phyloP scores from a whole-genome alignment of 2,888 invertebrate species.

The Calameuta pallipes region DNA sequence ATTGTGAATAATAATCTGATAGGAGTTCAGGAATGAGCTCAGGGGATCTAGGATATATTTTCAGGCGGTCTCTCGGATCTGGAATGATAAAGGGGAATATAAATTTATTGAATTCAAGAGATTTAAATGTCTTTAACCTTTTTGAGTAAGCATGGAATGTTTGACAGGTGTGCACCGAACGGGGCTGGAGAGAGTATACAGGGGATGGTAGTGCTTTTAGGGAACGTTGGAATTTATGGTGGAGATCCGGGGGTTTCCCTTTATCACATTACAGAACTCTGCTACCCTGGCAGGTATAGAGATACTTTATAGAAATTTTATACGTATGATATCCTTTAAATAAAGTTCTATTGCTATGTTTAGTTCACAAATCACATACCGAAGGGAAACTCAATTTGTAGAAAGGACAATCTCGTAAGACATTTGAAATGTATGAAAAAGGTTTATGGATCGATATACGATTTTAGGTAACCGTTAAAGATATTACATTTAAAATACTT shows the following conservation, averaged over 20 bases:
- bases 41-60: not conserved
- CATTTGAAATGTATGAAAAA: slow-evolving; percentile 84
- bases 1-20: not conserved
- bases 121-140: not conserved
- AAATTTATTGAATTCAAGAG: not conserved
- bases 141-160: not conserved
- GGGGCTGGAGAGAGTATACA: slow-evolving; percentile 83
- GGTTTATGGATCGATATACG: slow-evolving; percentile 83
- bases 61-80: not conserved
- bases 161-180: slow-evolving; percentile 77
- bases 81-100: not conserved
- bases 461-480: slow-evolving; percentile 76
- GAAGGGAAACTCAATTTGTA: slow-evolving; percentile 84
- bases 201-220: slow-evolving; percentile 68
- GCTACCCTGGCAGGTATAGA: slow-evolving; percentile 76
- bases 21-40: not conserved
- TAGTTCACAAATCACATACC: slow-evolving; percentile 88
- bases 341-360: not conserved
- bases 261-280: slow-evolving; percentile 75
- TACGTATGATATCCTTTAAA: not conserved
- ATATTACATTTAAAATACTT: not conserved
- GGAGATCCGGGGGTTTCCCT: slow-evolving; percentile 83
- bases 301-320: not conserved
- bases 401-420: slow-evolving; percentile 84
- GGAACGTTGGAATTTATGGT: slow-evolving; percentile 88